These are phyloP conservation scores for Phylloscopus whistleri DNA, from an alignment of 2,113 vertebrate species.

Conservation along the genomic window DNA sequence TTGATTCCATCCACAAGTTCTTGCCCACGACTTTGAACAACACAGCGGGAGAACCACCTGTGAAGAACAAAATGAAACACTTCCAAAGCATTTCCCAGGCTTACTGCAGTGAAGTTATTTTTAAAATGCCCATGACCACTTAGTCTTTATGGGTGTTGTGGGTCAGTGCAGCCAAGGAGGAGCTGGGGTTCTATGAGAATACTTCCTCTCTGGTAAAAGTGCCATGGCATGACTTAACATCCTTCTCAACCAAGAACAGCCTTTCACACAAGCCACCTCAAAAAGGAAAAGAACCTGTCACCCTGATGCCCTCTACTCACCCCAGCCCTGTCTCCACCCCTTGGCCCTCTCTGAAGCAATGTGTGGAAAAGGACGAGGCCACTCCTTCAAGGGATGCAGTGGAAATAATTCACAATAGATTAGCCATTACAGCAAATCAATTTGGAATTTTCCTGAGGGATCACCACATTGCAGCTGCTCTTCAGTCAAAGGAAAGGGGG, in stretches of 20 bases:
- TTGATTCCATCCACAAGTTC: constrained; percentile 94
- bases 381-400: background rate
- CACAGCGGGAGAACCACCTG: constrained; percentile 94
- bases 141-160: background rate
- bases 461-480: background rate
- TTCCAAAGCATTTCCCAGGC: background rate
- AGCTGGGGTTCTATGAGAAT: accelerated
- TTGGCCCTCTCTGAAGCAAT: background rate
- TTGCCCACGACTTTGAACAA: constrained; percentile 86
- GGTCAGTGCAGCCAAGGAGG: background rate
- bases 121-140: background rate
- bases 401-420: background rate
- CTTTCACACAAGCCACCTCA: background rate
- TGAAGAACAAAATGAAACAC: background rate
- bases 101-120: background rate
- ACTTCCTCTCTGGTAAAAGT: background rate
- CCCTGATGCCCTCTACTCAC: background rate
- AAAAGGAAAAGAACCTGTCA: background rate
- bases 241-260: background rate
- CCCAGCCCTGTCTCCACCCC: background rate
- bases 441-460: background rate
- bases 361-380: background rate
- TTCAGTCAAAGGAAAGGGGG: background rate
- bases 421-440: background rate
- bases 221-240: accelerated